phyloP scores from a whole-genome alignment of 1,140 invertebrate species.

The Palaemon carinicauda region DNA sequence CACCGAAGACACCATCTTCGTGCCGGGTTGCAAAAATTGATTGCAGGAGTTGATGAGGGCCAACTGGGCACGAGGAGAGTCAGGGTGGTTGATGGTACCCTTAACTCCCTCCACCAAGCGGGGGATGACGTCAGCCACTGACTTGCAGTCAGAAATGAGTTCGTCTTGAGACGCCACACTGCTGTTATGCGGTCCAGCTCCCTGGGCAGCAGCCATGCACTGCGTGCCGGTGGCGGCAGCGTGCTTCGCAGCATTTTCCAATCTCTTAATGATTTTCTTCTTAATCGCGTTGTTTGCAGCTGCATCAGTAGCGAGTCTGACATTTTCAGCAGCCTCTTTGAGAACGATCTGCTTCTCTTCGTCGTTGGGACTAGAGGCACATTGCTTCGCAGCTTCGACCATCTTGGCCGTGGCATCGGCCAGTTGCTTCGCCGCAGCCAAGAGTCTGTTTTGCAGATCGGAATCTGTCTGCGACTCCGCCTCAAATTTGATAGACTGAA shows the following conservation, averaged over 20 bases:
- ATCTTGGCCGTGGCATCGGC: slow-evolving; percentile 96
- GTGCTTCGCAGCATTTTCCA: slow-evolving; percentile 78
- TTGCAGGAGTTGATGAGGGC: slow-evolving; percentile 88
- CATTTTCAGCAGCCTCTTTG: slow-evolving; percentile 87
- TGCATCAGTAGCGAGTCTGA: slow-evolving; percentile 86
- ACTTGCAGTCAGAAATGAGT: slow-evolving; percentile 78
- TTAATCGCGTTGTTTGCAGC: slow-evolving; percentile 82
- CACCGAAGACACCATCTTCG: slow-evolving; percentile 73
- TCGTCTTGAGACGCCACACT: slow-evolving; percentile 76
- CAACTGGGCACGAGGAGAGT: slow-evolving; percentile 79
- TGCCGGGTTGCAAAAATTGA: slow-evolving; percentile 77
- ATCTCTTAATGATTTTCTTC: slow-evolving; percentile 77
- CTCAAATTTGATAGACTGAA: slow-evolving; percentile 83
- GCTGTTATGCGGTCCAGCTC: slow-evolving; percentile 76
- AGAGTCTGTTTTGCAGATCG: slow-evolving; percentile 86
- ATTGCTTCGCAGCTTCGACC: slow-evolving; percentile 94
- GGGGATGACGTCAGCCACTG: slow-evolving; percentile 82
- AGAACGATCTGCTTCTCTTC: slow-evolving; percentile 77
- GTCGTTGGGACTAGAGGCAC: slow-evolving; percentile 86
- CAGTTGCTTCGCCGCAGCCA: slow-evolving; percentile 90
- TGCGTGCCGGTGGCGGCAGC: slow-evolving; percentile 90
- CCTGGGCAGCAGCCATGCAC: slow-evolving; percentile 81
- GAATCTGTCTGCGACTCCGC: slow-evolving; percentile 81
- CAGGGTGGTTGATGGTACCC: slow-evolving; percentile 76
- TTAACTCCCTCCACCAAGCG: slow-evolving; percentile 83